A percentile compares a stretch with the other conserved stretches of the same genome.
These are phyloP conservation scores for Neotoxoptera formosana DNA, from an alignment of 1,140 invertebrate genomes.

Conservation along the genomic window DNA sequence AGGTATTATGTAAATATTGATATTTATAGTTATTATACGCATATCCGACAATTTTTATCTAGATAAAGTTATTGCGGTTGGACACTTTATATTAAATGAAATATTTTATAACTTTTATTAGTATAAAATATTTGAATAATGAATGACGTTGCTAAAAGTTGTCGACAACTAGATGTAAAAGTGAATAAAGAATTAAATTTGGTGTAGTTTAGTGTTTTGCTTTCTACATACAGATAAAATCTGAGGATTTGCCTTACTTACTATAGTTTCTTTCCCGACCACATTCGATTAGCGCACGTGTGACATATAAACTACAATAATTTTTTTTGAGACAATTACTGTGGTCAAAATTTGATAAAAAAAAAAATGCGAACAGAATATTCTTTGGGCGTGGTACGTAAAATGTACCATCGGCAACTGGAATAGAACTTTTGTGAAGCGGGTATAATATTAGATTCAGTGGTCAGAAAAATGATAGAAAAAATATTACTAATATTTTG, in stretches of 20 bases:
- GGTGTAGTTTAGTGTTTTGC: neutral
- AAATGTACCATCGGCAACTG: too few species aligned
- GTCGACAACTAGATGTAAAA: neutral
- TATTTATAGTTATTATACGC: too few species aligned
- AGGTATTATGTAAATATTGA: neutral
- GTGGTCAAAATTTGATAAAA: too few species aligned
- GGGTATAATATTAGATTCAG: too few species aligned
- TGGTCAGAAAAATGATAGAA: too few species aligned
- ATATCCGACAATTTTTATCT: neutral
- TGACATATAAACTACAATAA: too few species aligned
- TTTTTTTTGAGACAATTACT: too few species aligned
- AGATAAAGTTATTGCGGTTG: neutral
- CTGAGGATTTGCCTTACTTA: neutral
- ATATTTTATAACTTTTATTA: neutral
- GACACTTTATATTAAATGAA: neutral
- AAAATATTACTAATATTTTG: too few species aligned
- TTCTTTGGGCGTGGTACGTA: too few species aligned
- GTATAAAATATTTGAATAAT: neutral
- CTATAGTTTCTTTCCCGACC: neutral
- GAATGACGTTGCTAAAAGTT: neutral
- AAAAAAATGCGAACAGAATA: too few species aligned
- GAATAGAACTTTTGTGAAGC: too few species aligned
- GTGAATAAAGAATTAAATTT: neutral
- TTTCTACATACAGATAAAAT: neutral
- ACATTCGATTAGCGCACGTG: too few species aligned